These are phyloP conservation scores for Euura saliciscinereae DNA, from an alignment of 1,140 invertebrate species.

Conservation along the genomic window DNA sequence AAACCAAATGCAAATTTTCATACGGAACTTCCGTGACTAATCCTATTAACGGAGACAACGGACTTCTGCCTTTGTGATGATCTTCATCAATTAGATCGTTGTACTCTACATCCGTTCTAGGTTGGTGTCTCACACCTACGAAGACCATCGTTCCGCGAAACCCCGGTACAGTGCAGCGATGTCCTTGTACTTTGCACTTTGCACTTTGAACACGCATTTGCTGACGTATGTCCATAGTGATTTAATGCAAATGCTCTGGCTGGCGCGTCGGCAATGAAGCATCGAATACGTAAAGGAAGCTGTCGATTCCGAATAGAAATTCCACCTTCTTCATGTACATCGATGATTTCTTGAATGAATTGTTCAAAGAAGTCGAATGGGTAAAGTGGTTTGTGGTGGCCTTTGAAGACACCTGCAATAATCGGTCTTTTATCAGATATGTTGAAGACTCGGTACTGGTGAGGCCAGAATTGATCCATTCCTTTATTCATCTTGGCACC, in stretches of 20 bases:
- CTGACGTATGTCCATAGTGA: too few species aligned
- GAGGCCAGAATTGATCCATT: neutral
- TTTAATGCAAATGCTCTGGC: neutral
- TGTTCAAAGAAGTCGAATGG: conserved; percentile 12
- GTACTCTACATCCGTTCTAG: neutral
- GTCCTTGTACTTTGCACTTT: too few species aligned
- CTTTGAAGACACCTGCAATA: conserved; percentile 19
- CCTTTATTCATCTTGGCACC: conserved; percentile 15
- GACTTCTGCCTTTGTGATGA: too few species aligned
- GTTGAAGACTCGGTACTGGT: too few species aligned
- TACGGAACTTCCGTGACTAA: too few species aligned
- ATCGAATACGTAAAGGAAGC: neutral
- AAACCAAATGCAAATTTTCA: too few species aligned
- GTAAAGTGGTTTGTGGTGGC: conserved; percentile 10
- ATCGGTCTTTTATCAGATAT: neutral
- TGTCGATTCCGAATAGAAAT: neutral
- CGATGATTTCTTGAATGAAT: neutral
- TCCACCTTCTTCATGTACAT: neutral
- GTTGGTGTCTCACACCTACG: neutral
- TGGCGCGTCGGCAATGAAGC: neutral
- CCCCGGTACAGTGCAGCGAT: too few species aligned
- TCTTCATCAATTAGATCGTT: too few species aligned
- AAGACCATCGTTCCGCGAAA: too few species aligned
- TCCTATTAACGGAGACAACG: too few species aligned
- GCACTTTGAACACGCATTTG: too few species aligned